These are phyloP conservation scores for Heteromormyrus szaboi DNA, from an alignment of 2,797 vertebrate genomes.

Conservation along the genomic window DNA sequence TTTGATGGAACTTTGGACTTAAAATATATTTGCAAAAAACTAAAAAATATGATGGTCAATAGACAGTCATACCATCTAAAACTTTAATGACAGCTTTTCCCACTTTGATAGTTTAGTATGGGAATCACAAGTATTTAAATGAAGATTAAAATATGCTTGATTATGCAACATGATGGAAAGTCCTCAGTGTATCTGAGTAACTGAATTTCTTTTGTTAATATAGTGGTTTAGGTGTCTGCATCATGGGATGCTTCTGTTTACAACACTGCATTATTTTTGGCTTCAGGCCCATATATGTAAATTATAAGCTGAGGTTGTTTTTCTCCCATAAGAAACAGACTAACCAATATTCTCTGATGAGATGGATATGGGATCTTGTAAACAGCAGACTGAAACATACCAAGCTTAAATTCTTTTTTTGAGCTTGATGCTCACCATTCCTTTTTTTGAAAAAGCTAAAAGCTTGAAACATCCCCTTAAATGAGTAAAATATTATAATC, in stretches of 20 bases:
- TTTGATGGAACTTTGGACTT: not conserved
- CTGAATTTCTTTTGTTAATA: not conserved
- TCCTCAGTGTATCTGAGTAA: not conserved
- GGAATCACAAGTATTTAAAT: not conserved
- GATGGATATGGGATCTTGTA: not conserved
- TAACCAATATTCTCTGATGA: not conserved
- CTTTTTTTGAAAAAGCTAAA: not conserved
- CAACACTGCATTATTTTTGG: not conserved
- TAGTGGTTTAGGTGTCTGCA: not conserved
- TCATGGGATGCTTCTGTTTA: not conserved
- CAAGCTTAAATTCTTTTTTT: not conserved
- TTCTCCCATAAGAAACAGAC: not conserved
- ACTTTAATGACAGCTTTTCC: not conserved
- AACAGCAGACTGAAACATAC: not conserved
- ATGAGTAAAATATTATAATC: not conserved
- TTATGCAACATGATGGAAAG: not conserved
- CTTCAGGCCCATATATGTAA: not conserved
- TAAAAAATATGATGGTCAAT: not conserved
- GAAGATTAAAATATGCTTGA: not conserved
- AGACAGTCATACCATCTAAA: not conserved
- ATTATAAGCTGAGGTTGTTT: not conserved
- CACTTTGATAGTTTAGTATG: not conserved
- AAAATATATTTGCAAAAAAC: not conserved
- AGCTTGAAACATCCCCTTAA: not conserved
- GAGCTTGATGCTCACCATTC: not conserved